A percentile compares a stretch with the other conserved stretches of the same genome.
phyloP scores from a whole-genome alignment of 2,888 invertebrate species.

The Apodemia mormo region DNA sequence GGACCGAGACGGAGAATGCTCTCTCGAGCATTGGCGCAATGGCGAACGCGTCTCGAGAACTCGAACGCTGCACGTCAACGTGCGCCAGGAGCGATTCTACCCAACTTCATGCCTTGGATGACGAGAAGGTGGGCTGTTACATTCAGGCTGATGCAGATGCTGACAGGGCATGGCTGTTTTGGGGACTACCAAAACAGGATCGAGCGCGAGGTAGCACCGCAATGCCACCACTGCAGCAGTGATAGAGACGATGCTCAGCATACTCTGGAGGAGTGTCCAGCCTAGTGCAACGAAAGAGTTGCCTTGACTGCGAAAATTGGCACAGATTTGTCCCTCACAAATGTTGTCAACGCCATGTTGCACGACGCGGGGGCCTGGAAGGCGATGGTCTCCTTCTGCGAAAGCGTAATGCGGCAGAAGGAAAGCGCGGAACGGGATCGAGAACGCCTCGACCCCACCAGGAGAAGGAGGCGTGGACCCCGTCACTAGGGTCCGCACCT shows the following conservation, averaged over 20 bases:
- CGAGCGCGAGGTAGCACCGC: too few species aligned
- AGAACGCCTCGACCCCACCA: slow-evolving; percentile 11
- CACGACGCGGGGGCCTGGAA: slow-evolving; percentile 19
- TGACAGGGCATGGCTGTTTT: too few species aligned
- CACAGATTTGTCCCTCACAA: neutral
- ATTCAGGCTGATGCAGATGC: slow-evolving; percentile 18
- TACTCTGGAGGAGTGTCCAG: neutral
- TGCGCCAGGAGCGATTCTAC: too few species aligned
- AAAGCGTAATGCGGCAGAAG: slow-evolving; percentile 21
- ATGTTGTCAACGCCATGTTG: neutral
- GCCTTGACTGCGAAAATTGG: neutral
- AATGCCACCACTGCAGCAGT: too few species aligned
- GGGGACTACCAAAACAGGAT: too few species aligned
- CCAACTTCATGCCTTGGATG: slow-evolving; percentile 20
- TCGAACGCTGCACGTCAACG: too few species aligned
- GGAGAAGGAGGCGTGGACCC: slow-evolving; percentile 6
- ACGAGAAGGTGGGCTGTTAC: slow-evolving; percentile 20
- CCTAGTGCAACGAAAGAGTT: neutral
- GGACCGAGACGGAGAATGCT: neutral
- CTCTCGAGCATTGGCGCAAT: neutral
- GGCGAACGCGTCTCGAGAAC: slow-evolving; percentile 22
- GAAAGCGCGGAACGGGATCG: slow-evolving; percentile 19
- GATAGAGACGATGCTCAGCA: too few species aligned
- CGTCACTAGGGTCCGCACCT: too few species aligned
- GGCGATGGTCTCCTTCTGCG: slow-evolving; percentile 25